Evolutionary conservation across 2,797 vertebrate species (phyloP), one percentile per base, ranked within the genome.

Genomic region (Siniperca scherzeri): DNA sequence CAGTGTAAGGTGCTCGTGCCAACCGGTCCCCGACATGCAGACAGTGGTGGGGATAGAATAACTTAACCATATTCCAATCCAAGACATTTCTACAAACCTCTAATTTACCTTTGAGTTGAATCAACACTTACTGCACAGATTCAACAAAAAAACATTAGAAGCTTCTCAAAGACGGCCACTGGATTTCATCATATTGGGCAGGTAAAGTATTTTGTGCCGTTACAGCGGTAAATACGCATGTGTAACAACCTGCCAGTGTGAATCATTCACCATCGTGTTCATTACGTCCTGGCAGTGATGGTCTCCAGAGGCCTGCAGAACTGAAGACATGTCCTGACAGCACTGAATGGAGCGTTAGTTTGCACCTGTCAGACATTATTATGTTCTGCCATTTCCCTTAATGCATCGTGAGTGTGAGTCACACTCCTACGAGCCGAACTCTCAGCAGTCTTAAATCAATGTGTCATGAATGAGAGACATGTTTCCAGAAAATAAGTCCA

Each of bases 401-500:
- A 8, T 22, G 52, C 16, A 64, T 14, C 2, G 10, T 10, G 13
- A 44, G 22, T 38, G 13, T 22, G n/a, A 44, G 5, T 73, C 40
- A 33, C 7, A 71, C 8, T 38, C 5, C 30, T 17, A n/a, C 17
- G n/a, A 19, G 55, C 33, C 8, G 30, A 13, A 19, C 8, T 62
- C 19, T 73, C 25, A 38, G 27, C 6, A 5, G 10, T 27, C 7
- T 3, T 3, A 10, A 50, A 33, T 53, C 22, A 59, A 10, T 61
- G 40, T 56, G 21, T 9, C 44, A 66, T 27, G 1, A 44, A 12
- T 12, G 3, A 36, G 13, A 13, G 7, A 61, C 30, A 19, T 0
- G 7, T 70, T 22, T 38, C 5, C 3, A 68, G 7, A 50, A n/a
- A 25, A 25, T 14, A 33, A 65, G 48, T 76, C 55, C 53, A 87